Percentiles rank a stretch among this genome's conserved stretches.
These are phyloP conservation scores for Aphidius ervi DNA, from an alignment of 1,140 invertebrate genomes.

Conservation along the genomic window DNA sequence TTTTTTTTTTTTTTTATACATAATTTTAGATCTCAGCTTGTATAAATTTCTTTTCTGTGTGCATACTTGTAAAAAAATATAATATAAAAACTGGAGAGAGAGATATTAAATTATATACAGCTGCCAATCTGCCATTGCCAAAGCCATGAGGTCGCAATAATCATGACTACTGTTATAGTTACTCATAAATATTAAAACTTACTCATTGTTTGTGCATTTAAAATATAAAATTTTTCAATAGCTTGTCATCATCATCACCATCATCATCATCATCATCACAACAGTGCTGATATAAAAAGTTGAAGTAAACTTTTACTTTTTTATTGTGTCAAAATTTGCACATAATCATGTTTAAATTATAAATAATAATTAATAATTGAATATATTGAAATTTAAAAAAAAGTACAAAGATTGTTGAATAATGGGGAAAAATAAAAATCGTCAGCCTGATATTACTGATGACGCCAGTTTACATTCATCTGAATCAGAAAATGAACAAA, in stretches of 20 bases:
- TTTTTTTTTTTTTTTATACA: no score
- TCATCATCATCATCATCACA: not conserved
- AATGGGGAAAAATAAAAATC: constrained; percentile 60
- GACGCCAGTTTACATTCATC: constrained; percentile 52
- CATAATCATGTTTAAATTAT: no score
- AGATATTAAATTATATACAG: not conserved
- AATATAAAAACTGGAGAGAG: not conserved
- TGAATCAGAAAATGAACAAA: constrained; percentile 60
- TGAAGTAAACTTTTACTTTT: not conserved
- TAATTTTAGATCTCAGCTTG: no score
- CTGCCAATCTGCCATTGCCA: constrained; percentile 20
- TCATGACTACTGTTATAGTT: not conserved
- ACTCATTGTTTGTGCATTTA: not conserved
- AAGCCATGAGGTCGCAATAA: constrained; percentile 26
- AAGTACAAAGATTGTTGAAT: not conserved
- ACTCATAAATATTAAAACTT: no score
- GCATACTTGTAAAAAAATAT: no score
- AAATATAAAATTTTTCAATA: not conserved
- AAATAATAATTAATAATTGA: no score
- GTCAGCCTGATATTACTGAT: constrained; percentile 55
- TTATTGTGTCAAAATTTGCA: no score
- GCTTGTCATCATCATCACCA: not conserved
- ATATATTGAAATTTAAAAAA: not conserved
- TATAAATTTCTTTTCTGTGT: no score
- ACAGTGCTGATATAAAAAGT: not conserved